phyloP scores from a whole-genome alignment of 2,113 vertebrate species.

The Mobula birostris region DNA sequence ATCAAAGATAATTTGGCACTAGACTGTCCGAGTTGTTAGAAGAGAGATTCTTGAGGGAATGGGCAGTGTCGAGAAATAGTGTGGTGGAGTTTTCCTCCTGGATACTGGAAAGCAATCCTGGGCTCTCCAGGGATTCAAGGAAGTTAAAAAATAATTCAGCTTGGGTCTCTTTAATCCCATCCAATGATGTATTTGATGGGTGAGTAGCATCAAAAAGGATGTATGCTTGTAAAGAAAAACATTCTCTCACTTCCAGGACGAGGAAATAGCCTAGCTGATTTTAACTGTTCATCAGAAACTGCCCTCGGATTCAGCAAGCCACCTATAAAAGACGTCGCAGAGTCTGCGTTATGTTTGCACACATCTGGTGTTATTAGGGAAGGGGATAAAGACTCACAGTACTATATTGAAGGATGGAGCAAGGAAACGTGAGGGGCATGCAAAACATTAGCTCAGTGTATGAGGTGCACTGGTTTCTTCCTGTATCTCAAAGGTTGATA shows the following conservation, averaged over 20 bases:
- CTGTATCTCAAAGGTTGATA: too few species aligned
- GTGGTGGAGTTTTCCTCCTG: neutral
- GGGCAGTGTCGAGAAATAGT: neutral
- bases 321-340: neutral
- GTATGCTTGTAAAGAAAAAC: neutral
- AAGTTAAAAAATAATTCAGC: neutral
- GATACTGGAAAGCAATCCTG: neutral
- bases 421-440: neutral
- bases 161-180: neutral
- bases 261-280: neutral
- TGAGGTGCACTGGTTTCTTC: too few species aligned
- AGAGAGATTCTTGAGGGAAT: neutral
- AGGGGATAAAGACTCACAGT: neutral
- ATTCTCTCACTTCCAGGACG: neutral
- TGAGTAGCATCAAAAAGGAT: neutral
- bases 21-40: too few species aligned
- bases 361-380: neutral
- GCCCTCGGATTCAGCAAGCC: neutral
- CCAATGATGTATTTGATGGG: neutral
- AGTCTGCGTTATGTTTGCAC: neutral
- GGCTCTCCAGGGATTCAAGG: neutral
- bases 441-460: neutral
- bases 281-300: neutral
- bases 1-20: neutral
- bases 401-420: neutral